Base-by-base conservation (phyloP, 2,113 vertebrate genomes). In the Ailuropoda melanoleuca region DNA sequence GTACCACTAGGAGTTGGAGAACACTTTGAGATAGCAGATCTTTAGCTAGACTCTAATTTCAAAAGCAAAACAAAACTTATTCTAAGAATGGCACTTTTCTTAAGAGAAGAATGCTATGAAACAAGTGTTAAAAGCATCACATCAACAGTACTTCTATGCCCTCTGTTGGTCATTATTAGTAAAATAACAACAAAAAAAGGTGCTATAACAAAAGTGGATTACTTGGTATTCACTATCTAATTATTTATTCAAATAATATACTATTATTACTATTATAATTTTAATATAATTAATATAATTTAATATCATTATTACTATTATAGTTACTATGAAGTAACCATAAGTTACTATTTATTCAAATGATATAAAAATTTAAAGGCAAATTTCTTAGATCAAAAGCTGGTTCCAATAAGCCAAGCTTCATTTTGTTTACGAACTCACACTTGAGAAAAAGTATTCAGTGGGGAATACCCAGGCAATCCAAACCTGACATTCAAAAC, bases 161-260 rank as follows among this genome's bases (percentile, higher is more conserved):
- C 97, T 97, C 97, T 98, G 93, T 75, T 97, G 98, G 97, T 66
- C 46, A 68, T 48, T 84, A 17, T 50, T 83, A 88, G 75, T 84
- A 90, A 96, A 85, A 78, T 11, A 74, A 31, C 60, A 84, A 64
- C 62, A 34, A 64, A 64, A 88, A 81, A 85, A 24, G 3, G 4
- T 17, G 1, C 10, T 56, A 8, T 39, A 39, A 80, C 18, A 87
- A 80, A 86, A 64, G 68, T 84, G 37, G 23, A 48, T 84, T 70
- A 26, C 15, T 21, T 90, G 62, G n/a, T 56, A 50, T 81, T 92
- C 81, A 80, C 18, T 46, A 19, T 24, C 66, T 34, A 75, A 64
- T 80, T 29, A 39, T 31, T 93, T 56, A 93, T 23, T 93, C 29
- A 93, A 93, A 87, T 75, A 46, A 48, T 75, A 29, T 48, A 29